Conservation (phyloP, 2,888 invertebrate species). For the Pristionchus entomophagus region DNA sequence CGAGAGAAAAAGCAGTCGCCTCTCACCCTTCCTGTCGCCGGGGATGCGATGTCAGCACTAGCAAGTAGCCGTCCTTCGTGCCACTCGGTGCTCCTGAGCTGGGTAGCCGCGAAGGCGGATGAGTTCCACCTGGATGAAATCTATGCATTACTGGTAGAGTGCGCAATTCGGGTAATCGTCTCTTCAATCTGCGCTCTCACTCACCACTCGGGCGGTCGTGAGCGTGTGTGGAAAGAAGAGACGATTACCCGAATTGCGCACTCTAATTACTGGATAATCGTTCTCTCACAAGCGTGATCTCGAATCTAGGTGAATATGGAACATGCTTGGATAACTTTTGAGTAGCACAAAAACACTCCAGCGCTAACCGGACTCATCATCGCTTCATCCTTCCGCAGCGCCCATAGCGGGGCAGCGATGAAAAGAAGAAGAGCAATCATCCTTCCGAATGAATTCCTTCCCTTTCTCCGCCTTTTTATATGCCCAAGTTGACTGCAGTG, state of each 20-base stretch:
- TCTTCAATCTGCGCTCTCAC: too few relatives aligned
- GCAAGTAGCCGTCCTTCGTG: neutral
- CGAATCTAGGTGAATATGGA: too few relatives aligned
- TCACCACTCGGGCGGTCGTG: neutral
- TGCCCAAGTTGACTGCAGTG: neutral
- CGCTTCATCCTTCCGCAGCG: neutral
- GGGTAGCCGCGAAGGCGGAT: neutral
- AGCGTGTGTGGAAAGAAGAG: too few relatives aligned
- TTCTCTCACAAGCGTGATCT: too few relatives aligned
- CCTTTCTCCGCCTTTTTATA: neutral
- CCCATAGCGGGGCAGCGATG: neutral
- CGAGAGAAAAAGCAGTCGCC: neutral
- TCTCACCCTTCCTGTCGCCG: neutral
- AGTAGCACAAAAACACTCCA: too few relatives aligned
- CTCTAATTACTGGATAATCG: too few relatives aligned
- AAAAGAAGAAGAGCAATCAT: neutral
- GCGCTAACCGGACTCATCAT: neutral
- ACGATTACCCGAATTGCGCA: too few relatives aligned
- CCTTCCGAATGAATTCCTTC: neutral
- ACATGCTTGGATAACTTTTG: too few relatives aligned
- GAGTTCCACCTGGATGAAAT: neutral
- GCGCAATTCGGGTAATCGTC: too few relatives aligned
- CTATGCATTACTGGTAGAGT: too few relatives aligned
- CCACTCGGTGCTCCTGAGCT: neutral
- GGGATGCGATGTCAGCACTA: neutral